A percentile compares a stretch with the other conserved stretches of the same genome.
Conservation (phyloP, 2,888 invertebrate genomes). For the Pegoplata infirma region DNA sequence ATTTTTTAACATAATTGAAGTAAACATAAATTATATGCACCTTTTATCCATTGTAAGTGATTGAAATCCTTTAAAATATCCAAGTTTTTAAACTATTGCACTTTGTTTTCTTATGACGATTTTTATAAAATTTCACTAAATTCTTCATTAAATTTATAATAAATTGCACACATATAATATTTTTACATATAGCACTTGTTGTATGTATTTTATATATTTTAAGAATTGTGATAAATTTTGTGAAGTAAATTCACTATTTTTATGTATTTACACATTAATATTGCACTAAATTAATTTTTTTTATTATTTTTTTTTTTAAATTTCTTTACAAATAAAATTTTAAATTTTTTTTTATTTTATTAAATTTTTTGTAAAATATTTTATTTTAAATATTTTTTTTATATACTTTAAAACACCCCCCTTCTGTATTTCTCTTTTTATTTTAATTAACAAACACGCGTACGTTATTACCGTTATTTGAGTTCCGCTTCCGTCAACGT, state of each 20-base stretch:
- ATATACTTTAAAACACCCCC: constrained; percentile 18
- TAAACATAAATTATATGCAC: constrained; percentile 52
- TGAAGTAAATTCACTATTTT: neutral
- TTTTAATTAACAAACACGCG: constrained; percentile 43
- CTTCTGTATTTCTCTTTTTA: constrained; percentile 2
- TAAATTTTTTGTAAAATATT: constrained; percentile 4
- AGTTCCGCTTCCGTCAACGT: constrained; percentile 66
- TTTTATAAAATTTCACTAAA: constrained; percentile 45
- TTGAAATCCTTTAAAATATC: constrained; percentile 48
- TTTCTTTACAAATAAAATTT: neutral
- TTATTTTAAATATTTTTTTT: neutral
- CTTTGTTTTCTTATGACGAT: neutral
- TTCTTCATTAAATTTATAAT: constrained; percentile 36
- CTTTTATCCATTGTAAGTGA: constrained; percentile 58
- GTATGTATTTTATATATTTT: neutral
- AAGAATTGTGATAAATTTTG: neutral
- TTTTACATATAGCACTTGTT: constrained; percentile 25
- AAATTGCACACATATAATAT: neutral
- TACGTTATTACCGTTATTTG: constrained; percentile 52
- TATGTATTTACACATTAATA: too few relatives aligned
- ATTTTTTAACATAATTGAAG: too few relatives aligned
- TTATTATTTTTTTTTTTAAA: neutral
- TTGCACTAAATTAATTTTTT: neutral
- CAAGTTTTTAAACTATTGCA: constrained; percentile 24
- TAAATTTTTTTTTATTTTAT: neutral